A percentile compares a stretch with the other conserved stretches of the same genome.
These are phyloP conservation scores for Microctenopoma stevenorrisi DNA, from an alignment of 2,797 vertebrate genomes.

Conservation along the genomic window DNA sequence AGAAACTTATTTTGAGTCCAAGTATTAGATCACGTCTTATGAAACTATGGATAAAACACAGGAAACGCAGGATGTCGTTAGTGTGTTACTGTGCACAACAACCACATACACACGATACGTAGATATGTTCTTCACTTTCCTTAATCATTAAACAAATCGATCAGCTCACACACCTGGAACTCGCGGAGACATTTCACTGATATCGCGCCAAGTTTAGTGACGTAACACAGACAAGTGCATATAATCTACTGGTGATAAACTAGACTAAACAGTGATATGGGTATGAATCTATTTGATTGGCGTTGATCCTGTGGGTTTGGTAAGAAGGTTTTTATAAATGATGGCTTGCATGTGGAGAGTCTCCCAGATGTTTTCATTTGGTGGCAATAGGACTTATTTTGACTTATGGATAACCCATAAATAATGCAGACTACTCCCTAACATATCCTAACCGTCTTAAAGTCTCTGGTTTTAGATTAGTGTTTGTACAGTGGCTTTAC, in stretches of 20 bases:
- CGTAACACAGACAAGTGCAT: background rate
- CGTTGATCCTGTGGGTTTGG: too few relatives aligned
- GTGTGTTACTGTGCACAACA: background rate
- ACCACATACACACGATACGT: background rate
- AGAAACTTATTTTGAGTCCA: background rate
- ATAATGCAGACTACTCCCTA: too few relatives aligned
- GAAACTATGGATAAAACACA: background rate
- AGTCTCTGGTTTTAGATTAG: too few relatives aligned
- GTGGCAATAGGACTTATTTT: too few relatives aligned
- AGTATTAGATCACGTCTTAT: background rate
- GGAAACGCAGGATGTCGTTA: background rate
- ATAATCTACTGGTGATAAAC: background rate
- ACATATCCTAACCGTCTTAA: too few relatives aligned
- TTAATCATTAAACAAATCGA: constrained; percentile 37
- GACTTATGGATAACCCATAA: background rate
- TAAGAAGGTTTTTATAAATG: too few relatives aligned
- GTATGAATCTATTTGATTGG: too few relatives aligned
- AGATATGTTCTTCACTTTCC: background rate
- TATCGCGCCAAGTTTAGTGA: background rate
- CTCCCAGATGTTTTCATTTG: too few relatives aligned
- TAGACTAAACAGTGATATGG: background rate
- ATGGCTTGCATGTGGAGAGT: too few relatives aligned
- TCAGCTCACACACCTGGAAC: background rate
- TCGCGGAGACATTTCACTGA: background rate
- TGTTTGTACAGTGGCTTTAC: too few relatives aligned